Conservation (phyloP, 2,113 vertebrate species). For the Mustela lutreola region DNA sequence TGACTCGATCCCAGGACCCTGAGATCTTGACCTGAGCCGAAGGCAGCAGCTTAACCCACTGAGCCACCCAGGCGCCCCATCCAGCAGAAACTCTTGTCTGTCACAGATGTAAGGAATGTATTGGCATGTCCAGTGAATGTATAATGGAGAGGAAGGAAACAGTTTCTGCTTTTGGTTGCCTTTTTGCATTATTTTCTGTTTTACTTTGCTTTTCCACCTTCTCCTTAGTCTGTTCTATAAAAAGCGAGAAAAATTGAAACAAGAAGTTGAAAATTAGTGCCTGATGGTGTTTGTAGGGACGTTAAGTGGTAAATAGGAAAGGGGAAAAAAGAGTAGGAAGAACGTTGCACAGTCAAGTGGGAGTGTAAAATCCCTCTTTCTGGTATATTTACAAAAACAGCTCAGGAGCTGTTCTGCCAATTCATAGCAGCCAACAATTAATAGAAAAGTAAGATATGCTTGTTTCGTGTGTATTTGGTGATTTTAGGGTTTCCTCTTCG, state of each 20-base stretch:
- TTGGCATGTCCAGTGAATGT: background rate
- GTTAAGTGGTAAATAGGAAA: constrained; percentile 49
- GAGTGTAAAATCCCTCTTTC: constrained; percentile 55
- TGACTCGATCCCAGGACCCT: too few relatives aligned
- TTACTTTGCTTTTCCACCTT: background rate
- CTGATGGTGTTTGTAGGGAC: background rate
- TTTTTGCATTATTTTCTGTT: constrained; percentile 29
- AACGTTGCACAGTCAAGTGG: constrained; percentile 54
- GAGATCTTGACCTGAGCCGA: too few relatives aligned
- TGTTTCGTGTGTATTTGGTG: background rate
- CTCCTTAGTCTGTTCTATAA: background rate
- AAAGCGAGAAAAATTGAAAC: background rate
- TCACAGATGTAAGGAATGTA: background rate
- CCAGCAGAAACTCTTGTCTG: background rate
- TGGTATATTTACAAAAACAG: constrained; percentile 67
- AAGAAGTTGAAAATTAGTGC: background rate
- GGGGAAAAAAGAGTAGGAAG: constrained; percentile 63
- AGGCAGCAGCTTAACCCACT: too few relatives aligned
- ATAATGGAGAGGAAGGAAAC: background rate
- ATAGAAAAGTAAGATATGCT: constrained; percentile 21
- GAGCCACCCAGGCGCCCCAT: too few relatives aligned
- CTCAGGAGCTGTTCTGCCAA: constrained; percentile 55
- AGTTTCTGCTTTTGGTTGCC: background rate
- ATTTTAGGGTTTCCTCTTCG: constrained; percentile 15
- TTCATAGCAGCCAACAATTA: constrained; percentile 42